Evolutionary conservation across 2,113 vertebrate genomes (phyloP), one percentile per base, ranked within the genome.

Genomic region (Prolemur simus): DNA sequence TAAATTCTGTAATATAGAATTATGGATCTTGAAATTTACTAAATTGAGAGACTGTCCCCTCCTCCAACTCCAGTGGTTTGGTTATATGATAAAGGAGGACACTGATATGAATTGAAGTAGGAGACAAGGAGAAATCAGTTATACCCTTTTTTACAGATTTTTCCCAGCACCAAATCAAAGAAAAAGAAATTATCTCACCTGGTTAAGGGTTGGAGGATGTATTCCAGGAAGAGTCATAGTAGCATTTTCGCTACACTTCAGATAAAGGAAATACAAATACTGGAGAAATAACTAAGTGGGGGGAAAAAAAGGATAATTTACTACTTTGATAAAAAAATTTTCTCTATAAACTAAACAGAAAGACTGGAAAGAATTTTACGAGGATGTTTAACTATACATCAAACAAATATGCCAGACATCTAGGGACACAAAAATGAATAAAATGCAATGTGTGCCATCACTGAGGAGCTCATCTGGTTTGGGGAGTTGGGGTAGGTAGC

Each of bases 251-350:
- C 98, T 99, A 96, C 98, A 99, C 92, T 99, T 99, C 77, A 99
- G 91, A 95, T 99, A 99, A 82, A 99, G 98, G 97, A 99, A 99
- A 92, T 99, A 98, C 21, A 99, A 98, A 97, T 99, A 99, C 96
- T 98, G 98, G 21, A 99, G 99, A 97, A 99, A 99, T 0, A 99
- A 98, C 99, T 99, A 95, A 3, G 56, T 13, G 11, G 14, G 92
- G 87, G 11, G 6, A 69, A 32, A 64, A 64, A 97, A 23, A 60
- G 54, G 92, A 54, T 74, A 96, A 74, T 2, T 96, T 39, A 78
- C 71, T 37, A 88, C 17, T 69, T 49, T 39, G 37, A 91, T 0
- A 82, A 42, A 86, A 89, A 78, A 49, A 13, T 56, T 20, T 82
- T 86, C 74, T 73, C 37, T 71, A 68, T 18, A 84, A 60, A 89